Base-by-base conservation (phyloP, 2,888 invertebrate genomes). In the Euzophera pinguis region DNA sequence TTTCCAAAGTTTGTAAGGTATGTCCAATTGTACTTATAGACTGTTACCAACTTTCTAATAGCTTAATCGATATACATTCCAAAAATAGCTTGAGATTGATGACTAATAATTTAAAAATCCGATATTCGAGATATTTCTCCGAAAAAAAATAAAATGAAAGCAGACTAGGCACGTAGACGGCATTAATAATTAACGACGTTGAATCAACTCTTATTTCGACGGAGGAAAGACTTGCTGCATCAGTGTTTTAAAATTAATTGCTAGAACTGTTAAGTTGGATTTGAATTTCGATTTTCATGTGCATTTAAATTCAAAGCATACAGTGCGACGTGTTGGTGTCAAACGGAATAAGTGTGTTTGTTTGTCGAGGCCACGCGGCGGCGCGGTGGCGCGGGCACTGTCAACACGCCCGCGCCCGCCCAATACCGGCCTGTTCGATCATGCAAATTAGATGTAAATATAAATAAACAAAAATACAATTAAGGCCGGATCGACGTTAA, bases 291-390 rank as follows among this genome's bases (percentile, higher is more conserved):
- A 78, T 82, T 77, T 76, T 62, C 64, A 73, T 71, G 69, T 69
- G 71, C 75, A 83, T 85, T 84, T 78, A 78, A 78, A 84, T 86
- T 84, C 83, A 79, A 79, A 78, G 78, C 81, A 78, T 72, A 81
- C 76, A 74, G 67, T 35, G 35, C 69, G 76, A 78, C 78, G 83
- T 82, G 82, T 83, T 73, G 79, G 72, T 74, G 81, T 83, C 81
- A 81, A 85, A 80, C 80, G 79, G 73, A 51, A 51, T 51, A 51
- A 70, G 73, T 74, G 65, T 79, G 83, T 80, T 82, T 84, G 82
- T 84, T 80, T 77, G 77, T 66, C 55, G 69, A 74, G 67, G 65
- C 73, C 71, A 69, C 64, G 67, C 62, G 57, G 50, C 63, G 55
- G 42, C 53, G 55, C 60, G 53, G 59, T n/a, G n/a, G 58, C 56